Conservation (phyloP, 2,113 vertebrate species). For the Atherinomorus stipes region DNA sequence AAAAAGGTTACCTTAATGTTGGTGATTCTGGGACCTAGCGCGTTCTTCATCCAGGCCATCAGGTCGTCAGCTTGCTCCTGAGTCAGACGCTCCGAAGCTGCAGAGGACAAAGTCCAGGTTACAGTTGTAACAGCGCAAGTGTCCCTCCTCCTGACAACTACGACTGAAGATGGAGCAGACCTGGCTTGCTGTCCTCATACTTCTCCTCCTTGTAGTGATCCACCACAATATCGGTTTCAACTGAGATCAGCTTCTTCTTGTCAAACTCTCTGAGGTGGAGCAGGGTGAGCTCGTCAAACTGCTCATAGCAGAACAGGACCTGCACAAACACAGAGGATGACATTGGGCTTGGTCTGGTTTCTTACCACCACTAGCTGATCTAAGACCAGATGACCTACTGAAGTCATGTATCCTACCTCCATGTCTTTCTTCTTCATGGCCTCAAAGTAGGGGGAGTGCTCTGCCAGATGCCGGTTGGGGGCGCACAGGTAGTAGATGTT, state of each 20-base stretch:
- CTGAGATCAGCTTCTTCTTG: constrained; percentile 95
- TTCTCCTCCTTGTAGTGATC: constrained; percentile 98
- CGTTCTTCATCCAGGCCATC: constrained; percentile 95
- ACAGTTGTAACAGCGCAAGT: not conserved
- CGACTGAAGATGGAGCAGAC: constrained; percentile 65
- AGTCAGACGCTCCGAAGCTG: constrained; percentile 86
- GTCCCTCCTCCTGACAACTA: not conserved
- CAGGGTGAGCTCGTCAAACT: constrained; percentile 96
- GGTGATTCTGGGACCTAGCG: constrained; percentile 86
- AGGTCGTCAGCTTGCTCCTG: constrained; percentile 90
- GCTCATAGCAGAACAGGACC: constrained; percentile 98
- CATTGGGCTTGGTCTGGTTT: not conserved
- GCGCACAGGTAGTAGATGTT: constrained; percentile 97
- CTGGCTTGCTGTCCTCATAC: constrained; percentile 86
- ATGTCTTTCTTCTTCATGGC: constrained; percentile 96
- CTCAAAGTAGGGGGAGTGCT: constrained; percentile 95
- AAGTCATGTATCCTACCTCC: constrained; percentile 84
- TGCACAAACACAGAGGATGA: constrained; percentile 50
- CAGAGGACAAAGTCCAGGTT: constrained; percentile 9
- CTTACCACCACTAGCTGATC: too few relatives aligned
- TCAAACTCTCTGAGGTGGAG: constrained; percentile 95
- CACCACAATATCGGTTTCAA: constrained; percentile 96
- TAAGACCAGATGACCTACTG: not conserved
- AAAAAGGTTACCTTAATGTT: constrained; percentile 87
- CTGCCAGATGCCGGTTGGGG: constrained; percentile 92